phyloP scores from a whole-genome alignment of 2,888 invertebrate species.

The Hirtodrosophila duncani region DNA sequence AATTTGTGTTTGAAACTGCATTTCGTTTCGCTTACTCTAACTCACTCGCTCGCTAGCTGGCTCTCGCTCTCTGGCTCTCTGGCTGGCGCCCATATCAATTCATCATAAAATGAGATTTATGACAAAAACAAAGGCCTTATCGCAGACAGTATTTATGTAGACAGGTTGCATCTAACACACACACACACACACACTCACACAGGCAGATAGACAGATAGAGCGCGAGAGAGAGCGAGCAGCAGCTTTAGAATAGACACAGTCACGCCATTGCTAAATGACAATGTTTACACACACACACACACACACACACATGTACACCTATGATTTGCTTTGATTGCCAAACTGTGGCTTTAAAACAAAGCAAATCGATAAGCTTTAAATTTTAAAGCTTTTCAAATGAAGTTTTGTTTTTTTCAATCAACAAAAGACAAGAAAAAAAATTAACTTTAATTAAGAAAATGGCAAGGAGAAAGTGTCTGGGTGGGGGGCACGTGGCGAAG shows the following conservation, averaged over 20 bases:
- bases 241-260: no score
- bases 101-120: slow-evolving; percentile 78
- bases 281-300: slow-evolving; percentile 14
- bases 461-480: slow-evolving; percentile 27
- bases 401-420: slow-evolving; percentile 34
- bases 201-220: slow-evolving; percentile 50
- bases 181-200: not conserved
- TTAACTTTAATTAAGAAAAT: slow-evolving; percentile 67
- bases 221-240: no score
- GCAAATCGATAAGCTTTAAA: slow-evolving; percentile 50
- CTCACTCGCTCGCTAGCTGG: slow-evolving; percentile 13
- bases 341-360: slow-evolving; percentile 38
- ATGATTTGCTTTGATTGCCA: not conserved
- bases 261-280: no score
- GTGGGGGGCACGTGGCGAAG: not conserved
- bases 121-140: slow-evolving; percentile 78
- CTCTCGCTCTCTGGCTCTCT: slow-evolving; percentile 18
- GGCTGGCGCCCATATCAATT: slow-evolving; percentile 68
- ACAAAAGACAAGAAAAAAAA: no score
- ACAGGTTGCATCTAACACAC: slow-evolving; percentile 56
- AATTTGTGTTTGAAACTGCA: slow-evolving; percentile 39
- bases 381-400: slow-evolving; percentile 29
- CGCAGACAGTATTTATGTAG: slow-evolving; percentile 75
- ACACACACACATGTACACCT: slow-evolving; percentile 2
- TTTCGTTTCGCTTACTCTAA: slow-evolving; percentile 45